Base-by-base conservation (phyloP, 1,140 invertebrate genomes). In the Druon quercuslanigerum region DNA sequence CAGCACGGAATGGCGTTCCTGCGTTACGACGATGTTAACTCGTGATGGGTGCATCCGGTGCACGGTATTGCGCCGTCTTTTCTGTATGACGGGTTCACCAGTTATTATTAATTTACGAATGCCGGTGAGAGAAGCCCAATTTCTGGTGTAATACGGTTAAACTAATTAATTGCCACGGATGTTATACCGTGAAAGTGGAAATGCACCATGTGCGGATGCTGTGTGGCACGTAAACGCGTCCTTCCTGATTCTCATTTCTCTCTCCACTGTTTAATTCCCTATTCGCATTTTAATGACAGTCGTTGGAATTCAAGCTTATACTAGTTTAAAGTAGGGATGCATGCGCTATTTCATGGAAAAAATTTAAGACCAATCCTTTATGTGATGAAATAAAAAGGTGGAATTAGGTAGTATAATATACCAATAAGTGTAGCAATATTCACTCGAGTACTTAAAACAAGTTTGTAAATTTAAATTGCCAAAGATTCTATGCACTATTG, bases 21-120 rank as follows among this genome's bases (percentile, higher is more conserved):
- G 46, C 25, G 60, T 66, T 66, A 66, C 60, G 60, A 66, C 60
- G 60, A 66, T 66, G 60, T 66, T 66, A 66, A 66, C 60, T 66
- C 60, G 25, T 66, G 60, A 66, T 66, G 60, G 60, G 60, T 66
- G 60, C 60, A 66, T 66, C 60, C 60, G 60, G 60, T 66, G 60
- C 60, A 66, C 60, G 60, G 60, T 66, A 66, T 66, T 66, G 60
- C 60, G 60, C 60, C 60, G 60, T 66, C 60, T 66, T 66, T 66
- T 66, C 60, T 66, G 60, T 66, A 66, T 66, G 60, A 66, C 60
- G 60, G 60, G 60, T 66, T 66, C 60, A 66, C 60, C 60, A 46
- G 60, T 66, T 66, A 66, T 66, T 66, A 66, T 40, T 66, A 66
- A 66, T 66, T 66, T 66, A 66, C 60, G 60, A 66, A 66, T 66